A percentile compares a stretch with the other conserved stretches of the same genome.
Evolutionary conservation across 2,113 vertebrate species (phyloP).

Genomic region (Misgurnus mizolepis): DNA sequence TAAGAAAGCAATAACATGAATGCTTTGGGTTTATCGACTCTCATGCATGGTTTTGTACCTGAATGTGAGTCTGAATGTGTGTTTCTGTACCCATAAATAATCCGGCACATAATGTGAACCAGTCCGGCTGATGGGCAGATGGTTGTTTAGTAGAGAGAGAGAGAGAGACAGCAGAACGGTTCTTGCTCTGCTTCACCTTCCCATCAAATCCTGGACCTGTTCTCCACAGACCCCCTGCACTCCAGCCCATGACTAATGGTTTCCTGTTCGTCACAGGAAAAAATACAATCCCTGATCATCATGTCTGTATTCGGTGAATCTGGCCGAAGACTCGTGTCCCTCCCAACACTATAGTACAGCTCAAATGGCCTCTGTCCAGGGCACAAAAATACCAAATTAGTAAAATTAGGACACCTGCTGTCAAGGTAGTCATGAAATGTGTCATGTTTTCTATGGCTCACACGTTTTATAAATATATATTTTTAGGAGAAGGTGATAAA

Average conservation of each 20-base stretch:
- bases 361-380: conserved; percentile 26
- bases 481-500: conserved; percentile 11
- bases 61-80: not conserved
- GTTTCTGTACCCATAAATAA: conserved; percentile 5
- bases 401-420: conserved; percentile 9
- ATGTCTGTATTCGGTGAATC: conserved; percentile 22
- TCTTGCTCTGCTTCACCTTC: conserved; percentile 51
- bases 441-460: too few relatives aligned
- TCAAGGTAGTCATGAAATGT: not conserved
- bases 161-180: conserved; percentile 41
- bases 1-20: too few relatives aligned
- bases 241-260: conserved; percentile 67
- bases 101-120: not conserved
- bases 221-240: conserved; percentile 61
- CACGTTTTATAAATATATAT: not conserved
- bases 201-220: conserved; percentile 53
- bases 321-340: conserved; percentile 4
- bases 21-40: too few relatives aligned
- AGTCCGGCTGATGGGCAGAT: conserved; percentile 62
- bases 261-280: conserved; percentile 65
- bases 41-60: not conserved
- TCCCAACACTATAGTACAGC: not conserved
- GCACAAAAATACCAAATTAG: conserved; percentile 13
- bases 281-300: not conserved
- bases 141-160: conserved; percentile 55